phyloP scores from a whole-genome alignment of 2,113 vertebrate species.

The Numenius arquata region DNA sequence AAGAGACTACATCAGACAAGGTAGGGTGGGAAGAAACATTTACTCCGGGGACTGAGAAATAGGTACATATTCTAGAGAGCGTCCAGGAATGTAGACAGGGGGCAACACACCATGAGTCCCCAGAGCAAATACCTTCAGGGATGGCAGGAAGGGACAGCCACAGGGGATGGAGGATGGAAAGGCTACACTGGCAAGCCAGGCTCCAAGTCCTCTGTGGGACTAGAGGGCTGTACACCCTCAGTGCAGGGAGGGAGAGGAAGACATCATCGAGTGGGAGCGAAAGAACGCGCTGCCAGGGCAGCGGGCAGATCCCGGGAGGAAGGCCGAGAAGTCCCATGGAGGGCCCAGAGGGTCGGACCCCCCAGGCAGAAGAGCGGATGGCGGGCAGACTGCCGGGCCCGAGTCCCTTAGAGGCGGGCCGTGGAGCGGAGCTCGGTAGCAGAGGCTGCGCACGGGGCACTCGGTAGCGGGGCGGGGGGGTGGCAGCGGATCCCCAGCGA shows the following conservation, averaged over 20 bases:
- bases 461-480: background rate
- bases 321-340: rapidly evolving
- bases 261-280: rapidly evolving
- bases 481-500: background rate
- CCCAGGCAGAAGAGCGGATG: background rate
- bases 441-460: background rate
- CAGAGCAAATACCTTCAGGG: background rate
- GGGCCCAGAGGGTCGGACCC: background rate
- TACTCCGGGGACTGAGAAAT: background rate
- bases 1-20: background rate
- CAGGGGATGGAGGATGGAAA: background rate
- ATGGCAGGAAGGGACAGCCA: background rate
- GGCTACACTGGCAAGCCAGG: background rate
- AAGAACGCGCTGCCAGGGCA: background rate
- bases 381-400: background rate
- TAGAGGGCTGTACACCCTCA: background rate
- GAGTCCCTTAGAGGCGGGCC: background rate
- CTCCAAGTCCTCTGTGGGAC: too few species aligned
- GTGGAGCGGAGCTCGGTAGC: background rate
- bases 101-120: background rate
- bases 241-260: background rate
- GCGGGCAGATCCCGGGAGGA: background rate
- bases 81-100: background rate
- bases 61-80: background rate
- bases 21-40: background rate